Base-by-base conservation (phyloP, 2,797 vertebrate species). In the Mus caroli region DNA sequence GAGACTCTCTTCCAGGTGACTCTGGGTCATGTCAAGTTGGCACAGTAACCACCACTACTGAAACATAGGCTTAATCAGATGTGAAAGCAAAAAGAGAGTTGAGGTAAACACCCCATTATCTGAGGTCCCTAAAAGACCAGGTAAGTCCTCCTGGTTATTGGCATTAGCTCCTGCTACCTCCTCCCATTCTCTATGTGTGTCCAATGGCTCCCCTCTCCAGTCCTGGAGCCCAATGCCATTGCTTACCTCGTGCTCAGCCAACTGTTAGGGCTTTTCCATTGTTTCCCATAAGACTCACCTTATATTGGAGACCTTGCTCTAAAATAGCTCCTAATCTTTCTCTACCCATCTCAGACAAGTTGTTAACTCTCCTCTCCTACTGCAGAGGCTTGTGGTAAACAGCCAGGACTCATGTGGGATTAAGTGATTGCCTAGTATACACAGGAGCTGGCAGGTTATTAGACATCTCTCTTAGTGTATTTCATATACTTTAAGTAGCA, bases 351-450 rank as follows among this genome's bases (percentile, higher is more conserved):
- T 26, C 3, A 26, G 3, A 2, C 15, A 0, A 54, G 7, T 15
- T 43, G 58, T n/a, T 5, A n/a, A 24, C 46, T 76, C 7, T 24
- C 28, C 10, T 28, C 43, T 79, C 43, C 60, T 1, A 1, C 26
- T 17, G 0, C 0, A 0, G 22, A 2, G 17, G 56, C 80, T 43
- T 3, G 17, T 3, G 28, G 15, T 3, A 8, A 46, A 19, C 2
- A 31, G 90, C 3, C 12, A 46, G 40, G 22, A 7, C 2, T 15
- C 19, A 2, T 1, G 2, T 4, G 2, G 1, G 12, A 64, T 2
- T 0, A 11, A 24, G 31, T 0, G 14, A 52, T 3, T 4, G 19
- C 22, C 43, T 34, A 14, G 1, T 0, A 0, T 2, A 1, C 9
- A 5, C 8, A 22, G 1, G 11, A 52, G 15, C 46, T 6, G 10